Evolutionary conservation across 2,888 invertebrate species (phyloP), one percentile per base, ranked within the genome.

Genomic region (Trissoscelio sp.): DNA sequence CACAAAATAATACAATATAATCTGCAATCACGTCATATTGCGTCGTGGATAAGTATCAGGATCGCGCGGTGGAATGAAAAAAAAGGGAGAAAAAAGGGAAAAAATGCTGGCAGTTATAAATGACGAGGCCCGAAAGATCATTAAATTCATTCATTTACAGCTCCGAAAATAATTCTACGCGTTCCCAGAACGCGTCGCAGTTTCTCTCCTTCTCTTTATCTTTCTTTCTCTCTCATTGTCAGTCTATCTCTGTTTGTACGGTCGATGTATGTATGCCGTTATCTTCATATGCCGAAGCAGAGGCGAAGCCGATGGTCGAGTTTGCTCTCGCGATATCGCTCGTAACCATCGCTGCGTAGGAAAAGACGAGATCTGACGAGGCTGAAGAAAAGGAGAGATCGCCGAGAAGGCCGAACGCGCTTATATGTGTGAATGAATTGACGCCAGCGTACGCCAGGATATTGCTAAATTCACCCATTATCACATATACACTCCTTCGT

Each of bases 301-400:
- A 22, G 67, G 64, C 51, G 31, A 72, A 70, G 62, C 55, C 73
- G 69, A 80, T 78, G 80, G 55, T 78, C 80, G 82, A 83, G 83
- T 83, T 82, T 82, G 72, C 78, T 81, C 79, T 69, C 75, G 81
- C 69, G 74, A 51, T 82, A 81, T 83, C 83, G 72, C 73, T 79
- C 75, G 81, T 66, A 80, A 78, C 64, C 79, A 81, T 83, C 83
- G 73, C 62, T 74, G 79, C 79, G 82, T 82, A 82, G 82, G 82
- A 82, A 77, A 77, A 70, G 73, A 74, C 44, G 11, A n/a, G n/a
- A n/a, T n/a, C n/a, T n/a, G n/a, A n/a, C n/a, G n/a, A n/a, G 64
- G 37, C 39, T 6, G 39, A 57, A 78, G 67, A 74, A 62, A 78
- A 73, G 57, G 51, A 67, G 62, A 67, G 81, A 60, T 62, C 73